Evolutionary conservation across 2,113 vertebrate genomes (phyloP), one percentile per base, ranked within the genome.

Genomic region (Tachycineta bicolor): DNA sequence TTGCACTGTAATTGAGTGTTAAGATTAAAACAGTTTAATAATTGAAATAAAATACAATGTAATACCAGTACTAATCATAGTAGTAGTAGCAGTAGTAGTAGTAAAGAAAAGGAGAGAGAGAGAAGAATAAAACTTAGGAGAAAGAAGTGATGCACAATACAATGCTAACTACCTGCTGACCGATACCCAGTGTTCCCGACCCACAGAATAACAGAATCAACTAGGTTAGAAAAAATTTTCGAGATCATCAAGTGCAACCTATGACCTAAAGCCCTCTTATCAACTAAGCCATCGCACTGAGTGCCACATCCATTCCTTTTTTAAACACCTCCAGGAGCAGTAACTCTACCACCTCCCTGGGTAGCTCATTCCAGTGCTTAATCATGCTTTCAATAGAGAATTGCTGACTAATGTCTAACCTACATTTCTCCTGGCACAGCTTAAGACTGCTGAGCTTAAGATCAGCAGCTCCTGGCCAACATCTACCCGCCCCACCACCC

Each of bases 111-210:
- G 17, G 22, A 71, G 34, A n/a, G 29, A 41, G 22, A 39, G 67
- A 74, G 33, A 44, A 37, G 6, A 65, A 37, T 65, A 65, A 65
- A 74, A 58, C 8, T n/a, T 31, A 44, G 23, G 37, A 58, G 37
- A 44, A 65, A 39, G 9, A 53, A 49, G 22, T 11, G 22, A 33
- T 49, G 37, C 37, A 43, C 31, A 34, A 15, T 56, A 24, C 44
- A 67, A 24, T 59, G 23, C 33, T 52, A 23, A 74, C 15, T 23
- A 39, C 19, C 6, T 74, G 26, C 52, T 52, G 26, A 81, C 8
- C 0, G 1, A 28, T 37, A 44, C 11, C 26, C 19, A 44, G 37
- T 4, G 3, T 9, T 22, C 28, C 13, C 0, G 0, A 81, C 52
- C 18, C 24, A 15, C 3, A 28, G 19, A n/a, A 74, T 15, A 15